These are phyloP conservation scores for Pithys albifrons DNA, from an alignment of 2,113 vertebrate species.

Conservation along the genomic window DNA sequence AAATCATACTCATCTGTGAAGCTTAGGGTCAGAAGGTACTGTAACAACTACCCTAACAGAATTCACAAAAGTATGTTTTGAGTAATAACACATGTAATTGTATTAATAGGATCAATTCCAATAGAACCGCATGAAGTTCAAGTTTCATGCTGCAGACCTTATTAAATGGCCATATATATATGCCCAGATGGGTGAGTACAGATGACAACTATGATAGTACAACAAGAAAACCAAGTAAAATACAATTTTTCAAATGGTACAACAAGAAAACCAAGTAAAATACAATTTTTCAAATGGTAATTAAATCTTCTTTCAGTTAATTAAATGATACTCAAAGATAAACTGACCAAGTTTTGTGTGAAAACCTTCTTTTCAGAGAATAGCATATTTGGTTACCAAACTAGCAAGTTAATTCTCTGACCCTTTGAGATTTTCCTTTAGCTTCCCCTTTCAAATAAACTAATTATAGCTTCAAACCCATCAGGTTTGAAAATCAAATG, in stretches of 20 bases:
- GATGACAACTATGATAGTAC: not conserved
- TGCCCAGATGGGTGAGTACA: not conserved
- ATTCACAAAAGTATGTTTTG: not conserved
- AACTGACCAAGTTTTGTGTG: not conserved
- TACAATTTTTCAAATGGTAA: not conserved
- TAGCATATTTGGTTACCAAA: not conserved
- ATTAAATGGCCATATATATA: not conserved
- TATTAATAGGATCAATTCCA: not conserved
- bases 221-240: not conserved
- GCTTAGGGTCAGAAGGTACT: not conserved
- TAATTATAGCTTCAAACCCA: not conserved
- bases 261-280: not conserved
- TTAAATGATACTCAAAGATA: not conserved
- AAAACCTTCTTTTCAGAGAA: not conserved
- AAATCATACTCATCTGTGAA: not conserved
- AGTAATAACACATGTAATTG: not conserved
- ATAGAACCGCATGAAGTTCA: not conserved
- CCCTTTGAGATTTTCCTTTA: not conserved
- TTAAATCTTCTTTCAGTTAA: not conserved
- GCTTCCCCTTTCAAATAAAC: not conserved
- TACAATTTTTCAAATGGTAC: not conserved
- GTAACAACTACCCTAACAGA: not conserved
- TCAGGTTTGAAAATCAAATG: not conserved
- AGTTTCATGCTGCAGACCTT: not conserved
- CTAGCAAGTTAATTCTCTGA: not conserved